A percentile compares a stretch with the other conserved stretches of the same genome.
These are phyloP conservation scores for Hetaerina americana DNA, from an alignment of 1,140 invertebrate species.

Conservation along the genomic window DNA sequence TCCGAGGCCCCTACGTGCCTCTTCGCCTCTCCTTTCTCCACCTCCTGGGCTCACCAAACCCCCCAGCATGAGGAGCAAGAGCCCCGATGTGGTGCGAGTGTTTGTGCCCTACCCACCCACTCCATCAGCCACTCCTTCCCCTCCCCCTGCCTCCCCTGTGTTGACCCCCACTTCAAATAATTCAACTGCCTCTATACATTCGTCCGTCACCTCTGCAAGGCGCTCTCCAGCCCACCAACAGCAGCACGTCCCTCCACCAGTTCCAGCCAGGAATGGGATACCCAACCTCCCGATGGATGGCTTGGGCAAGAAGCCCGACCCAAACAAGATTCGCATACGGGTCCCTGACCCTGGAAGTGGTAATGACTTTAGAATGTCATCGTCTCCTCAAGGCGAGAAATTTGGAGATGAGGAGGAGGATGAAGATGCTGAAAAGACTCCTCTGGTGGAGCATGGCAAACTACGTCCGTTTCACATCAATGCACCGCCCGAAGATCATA, in stretches of 20 bases:
- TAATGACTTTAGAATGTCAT: not conserved
- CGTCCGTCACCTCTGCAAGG: not conserved
- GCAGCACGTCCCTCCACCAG: conserved; percentile 23
- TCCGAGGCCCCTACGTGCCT: not conserved
- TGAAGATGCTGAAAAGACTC: conserved; percentile 33
- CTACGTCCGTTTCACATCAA: not conserved
- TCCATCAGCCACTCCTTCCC: conserved; percentile 28
- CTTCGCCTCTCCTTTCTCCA: not conserved
- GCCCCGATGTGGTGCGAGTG: conserved; percentile 57
- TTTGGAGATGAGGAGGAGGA: not conserved
- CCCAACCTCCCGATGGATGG: conserved; percentile 26
- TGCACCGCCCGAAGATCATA: not conserved
- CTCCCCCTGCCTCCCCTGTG: not conserved
- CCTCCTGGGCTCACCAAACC: not conserved
- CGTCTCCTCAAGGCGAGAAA: not conserved
- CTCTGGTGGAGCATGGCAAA: conserved; percentile 49
- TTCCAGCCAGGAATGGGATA: not conserved
- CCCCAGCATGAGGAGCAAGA: conserved; percentile 13
- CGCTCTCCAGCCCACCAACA: not conserved
- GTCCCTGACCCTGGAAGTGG: conserved; percentile 36
- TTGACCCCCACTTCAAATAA: not conserved
- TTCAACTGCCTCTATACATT: not conserved
- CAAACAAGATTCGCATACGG: conserved; percentile 48
- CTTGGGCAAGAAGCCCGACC: conserved; percentile 31
- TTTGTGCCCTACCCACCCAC: conserved; percentile 51